Evolutionary conservation across 2,888 invertebrate genomes (phyloP).

Genomic region (Caenorhabditis sp.): DNA sequence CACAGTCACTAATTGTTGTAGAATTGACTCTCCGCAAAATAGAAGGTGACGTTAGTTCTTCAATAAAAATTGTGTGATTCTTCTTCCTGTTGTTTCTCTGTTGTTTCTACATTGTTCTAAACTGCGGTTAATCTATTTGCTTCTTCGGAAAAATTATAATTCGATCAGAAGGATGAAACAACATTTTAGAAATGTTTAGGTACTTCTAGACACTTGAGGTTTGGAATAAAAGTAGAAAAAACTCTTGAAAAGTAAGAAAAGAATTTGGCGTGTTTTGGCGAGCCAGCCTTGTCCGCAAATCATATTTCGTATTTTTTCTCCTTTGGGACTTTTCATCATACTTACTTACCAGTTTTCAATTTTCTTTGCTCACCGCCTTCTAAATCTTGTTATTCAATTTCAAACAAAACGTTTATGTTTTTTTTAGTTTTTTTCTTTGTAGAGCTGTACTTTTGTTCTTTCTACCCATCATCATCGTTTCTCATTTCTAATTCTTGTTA

Average conservation of each 20-base stretch:
- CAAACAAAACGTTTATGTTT: background rate
- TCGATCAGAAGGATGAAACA: no score
- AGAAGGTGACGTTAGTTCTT: background rate
- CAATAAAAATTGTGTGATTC: background rate
- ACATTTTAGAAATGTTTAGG: no score
- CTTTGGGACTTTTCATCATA: background rate
- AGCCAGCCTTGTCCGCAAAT: background rate
- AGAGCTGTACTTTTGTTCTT: constrained; percentile 1
- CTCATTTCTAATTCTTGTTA: background rate
- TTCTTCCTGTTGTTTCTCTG: constrained; percentile 4
- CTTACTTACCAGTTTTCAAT: background rate
- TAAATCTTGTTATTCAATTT: background rate
- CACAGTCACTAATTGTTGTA: background rate
- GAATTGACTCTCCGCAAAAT: background rate
- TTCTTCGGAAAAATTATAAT: background rate
- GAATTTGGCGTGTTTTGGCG: no score
- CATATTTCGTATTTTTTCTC: background rate
- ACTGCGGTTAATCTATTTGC: no score
- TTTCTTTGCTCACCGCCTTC: background rate
- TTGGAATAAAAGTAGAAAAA: background rate
- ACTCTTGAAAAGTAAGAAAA: no score
- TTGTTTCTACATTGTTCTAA: background rate
- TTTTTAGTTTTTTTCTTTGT: background rate
- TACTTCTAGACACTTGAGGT: background rate
- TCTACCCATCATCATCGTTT: constrained; percentile 12